Percentiles rank a stretch among this genome's conserved stretches.
Evolutionary conservation across 2,797 vertebrate genomes (phyloP).

Genomic region (Leptodactylus fallax): DNA sequence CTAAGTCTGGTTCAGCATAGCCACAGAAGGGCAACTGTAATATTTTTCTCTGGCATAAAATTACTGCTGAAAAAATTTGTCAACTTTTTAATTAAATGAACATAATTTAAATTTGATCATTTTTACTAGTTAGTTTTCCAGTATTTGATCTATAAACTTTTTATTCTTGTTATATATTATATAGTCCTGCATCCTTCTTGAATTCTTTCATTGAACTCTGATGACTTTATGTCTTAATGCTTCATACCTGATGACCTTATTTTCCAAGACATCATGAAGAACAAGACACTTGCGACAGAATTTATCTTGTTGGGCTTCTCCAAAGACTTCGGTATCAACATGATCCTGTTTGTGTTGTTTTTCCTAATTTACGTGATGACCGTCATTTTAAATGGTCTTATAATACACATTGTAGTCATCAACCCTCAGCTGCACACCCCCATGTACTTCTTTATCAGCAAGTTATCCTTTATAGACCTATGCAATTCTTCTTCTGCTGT

Average conservation of each 20-base stretch:
- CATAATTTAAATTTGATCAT: no score
- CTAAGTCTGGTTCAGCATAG: no score
- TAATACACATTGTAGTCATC: not conserved
- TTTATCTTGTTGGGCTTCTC: constrained; percentile 38
- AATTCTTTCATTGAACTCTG: not conserved
- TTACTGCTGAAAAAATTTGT: no score
- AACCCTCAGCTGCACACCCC: constrained; percentile 28
- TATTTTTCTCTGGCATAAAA: no score
- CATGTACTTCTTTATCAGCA: constrained; percentile 42
- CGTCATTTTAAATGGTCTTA: constrained; percentile 5
- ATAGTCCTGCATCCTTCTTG: not conserved
- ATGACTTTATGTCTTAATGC: not conserved
- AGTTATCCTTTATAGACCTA: constrained; percentile 46
- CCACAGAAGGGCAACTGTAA: no score
- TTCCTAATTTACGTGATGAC: constrained; percentile 9
- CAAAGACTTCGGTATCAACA: not conserved
- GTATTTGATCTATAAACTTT: not conserved
- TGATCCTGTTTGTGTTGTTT: constrained; percentile 30
- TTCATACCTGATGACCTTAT: not conserved
- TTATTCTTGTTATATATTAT: not conserved
- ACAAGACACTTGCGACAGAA: constrained; percentile 5
- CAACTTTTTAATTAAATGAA: no score
- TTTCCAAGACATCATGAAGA: constrained; percentile 17
- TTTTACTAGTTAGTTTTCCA: no score
- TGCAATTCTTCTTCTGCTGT: constrained; percentile 12